Base-by-base conservation (phyloP, 2,888 invertebrate genomes). In the Gymnoscelis rufifasciata region DNA sequence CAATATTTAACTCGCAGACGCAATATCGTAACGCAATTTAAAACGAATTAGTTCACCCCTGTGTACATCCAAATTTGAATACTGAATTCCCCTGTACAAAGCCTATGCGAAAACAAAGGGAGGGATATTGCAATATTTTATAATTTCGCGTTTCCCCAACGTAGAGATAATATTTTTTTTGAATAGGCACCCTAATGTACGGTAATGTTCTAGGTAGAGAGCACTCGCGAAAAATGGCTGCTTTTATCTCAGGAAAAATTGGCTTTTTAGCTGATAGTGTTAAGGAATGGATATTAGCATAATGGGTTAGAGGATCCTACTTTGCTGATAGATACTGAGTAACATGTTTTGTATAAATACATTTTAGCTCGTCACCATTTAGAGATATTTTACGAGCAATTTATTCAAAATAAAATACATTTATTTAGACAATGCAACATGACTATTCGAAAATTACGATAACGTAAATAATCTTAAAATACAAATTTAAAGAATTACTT, bases 21-120 rank as follows among this genome's bases (percentile, higher is more conserved):
- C 75, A 88, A 87, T 88, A 88, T 84, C 82, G 82, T 84, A 86
- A 86, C 78, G 83, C 81, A 88, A 88, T 88, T 87, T 87, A 82
- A 88, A 88, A 83, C 83, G 73, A 88, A 88, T 88, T 88, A 88
- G 87, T 78, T 75, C 77, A 64, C 84, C 87, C 88, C 81, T 77
- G 74, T 77, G 74, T 76, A 66, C 74, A 70, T 68, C 64, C 67
- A 71, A 82, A 87, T 88, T 88, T 88, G 82, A 86, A 87, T 86
- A 83, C 74, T 71, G 71, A 71, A 75, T 71, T 72, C 83, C 84
- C 84, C 83, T 71, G 73, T 73, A 68, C 59, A 62, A 67, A 66
- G 69, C 66, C 71, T 75, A 72, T 64, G 74, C 70, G 72, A 82
- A 87, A 86, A 83, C 82, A 86, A 84, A 83, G 83, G 86, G 84